Evolutionary conservation across 64 coral and sea anemone species (phyloP), one percentile per base, ranked within the genome.

Genomic region (Stylophora pistillata): DNA sequence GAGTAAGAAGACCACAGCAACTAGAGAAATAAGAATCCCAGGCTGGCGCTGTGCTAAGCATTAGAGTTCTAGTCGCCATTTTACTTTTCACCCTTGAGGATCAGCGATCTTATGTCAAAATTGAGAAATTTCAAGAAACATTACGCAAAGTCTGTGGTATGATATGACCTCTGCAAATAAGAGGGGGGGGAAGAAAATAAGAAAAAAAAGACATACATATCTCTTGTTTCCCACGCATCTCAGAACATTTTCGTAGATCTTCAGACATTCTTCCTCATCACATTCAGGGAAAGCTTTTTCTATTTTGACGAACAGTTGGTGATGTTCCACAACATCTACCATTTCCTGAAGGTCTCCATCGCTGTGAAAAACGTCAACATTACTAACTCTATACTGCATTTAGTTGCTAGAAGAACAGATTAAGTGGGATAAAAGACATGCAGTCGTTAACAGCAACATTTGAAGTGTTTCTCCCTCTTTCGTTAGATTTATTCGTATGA

Each of bases 251-350:
- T 95, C 73, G 74, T 95, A 95, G 25, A 95, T 87, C 26, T 81
- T 78, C 33, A 95, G 30, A 69, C 79, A 79, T 54, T 33, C 61
- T 54, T 95, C 90, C 7, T 77, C 58, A 71, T 88, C 72, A 72
- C 76, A 89, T 60, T 88, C 94, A 57, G 94, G 89, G 74, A 95
- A 95, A 9, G 94, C 85, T 74, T 95, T 95, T 65, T 95, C 90
- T 62, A 95, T 95, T 53, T 95, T 95, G 60, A 83, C 74, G 26
- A 95, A 74, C 16, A 95, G 80, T 28, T 95, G 94, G 21, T 91
- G 94, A 74, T 95, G 94, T 30, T 95, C 94, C 25, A 95, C 90
- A 21, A 95, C 94, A 89, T 95, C 94, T 12, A 78, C 90, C 17
- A 95, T 58, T 61, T 92, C 90, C 30, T 78, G 75, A 73, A 95